Evolutionary conservation across 2,888 invertebrate genomes (phyloP), one percentile per base, ranked within the genome.

Genomic region (Eugnorisma glareosa): DNA sequence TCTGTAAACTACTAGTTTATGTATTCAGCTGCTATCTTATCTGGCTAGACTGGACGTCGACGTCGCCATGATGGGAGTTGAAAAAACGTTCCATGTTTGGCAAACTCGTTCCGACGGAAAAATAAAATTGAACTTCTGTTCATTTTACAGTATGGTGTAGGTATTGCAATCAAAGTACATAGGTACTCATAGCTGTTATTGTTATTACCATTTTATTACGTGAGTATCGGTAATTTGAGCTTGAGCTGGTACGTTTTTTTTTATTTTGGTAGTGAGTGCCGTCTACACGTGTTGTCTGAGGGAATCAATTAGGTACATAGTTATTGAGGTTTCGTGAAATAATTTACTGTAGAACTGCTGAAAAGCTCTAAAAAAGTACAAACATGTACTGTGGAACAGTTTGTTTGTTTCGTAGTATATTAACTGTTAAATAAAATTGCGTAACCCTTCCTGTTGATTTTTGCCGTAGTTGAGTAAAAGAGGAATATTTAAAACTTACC

Each of bases 211-310:
- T 70, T 70, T 79, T 70, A 54, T 37, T 48, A 57, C 45, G 37
- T 69, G 24, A 13, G 28, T 66, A 77, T 77, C 13, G 57, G 67
- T 67, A 45, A 66, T 66, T 67, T 76, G 6, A 28, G 45, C 28
- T 43, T 28, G 13, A 13, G 6, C n/a, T 11, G 24, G 8, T 77
- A 37, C 10, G n/a, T n/a, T n/a, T 24, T 45, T 31, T 51, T 61
- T 2, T 45, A 28, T 48, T 75, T 61, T 13, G 31, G 40, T 43
- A 13, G 35, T 31, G 4, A 13, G 35, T 31, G 4, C 24, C 10
- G 1, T 24, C 3, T 40, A 35, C 2, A 10, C n/a, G 10, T 43
- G 7, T 18, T 11, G 40, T 28, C 35, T 69, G 24, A 51, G 7
- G 18, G 28, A 40, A 24, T 10, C 21, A 71, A 28, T n/a, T n/a